A percentile compares a stretch with the other conserved stretches of the same genome.
phyloP scores from a whole-genome alignment of 2,113 vertebrate species.

The Drymodes brunneopygia region DNA sequence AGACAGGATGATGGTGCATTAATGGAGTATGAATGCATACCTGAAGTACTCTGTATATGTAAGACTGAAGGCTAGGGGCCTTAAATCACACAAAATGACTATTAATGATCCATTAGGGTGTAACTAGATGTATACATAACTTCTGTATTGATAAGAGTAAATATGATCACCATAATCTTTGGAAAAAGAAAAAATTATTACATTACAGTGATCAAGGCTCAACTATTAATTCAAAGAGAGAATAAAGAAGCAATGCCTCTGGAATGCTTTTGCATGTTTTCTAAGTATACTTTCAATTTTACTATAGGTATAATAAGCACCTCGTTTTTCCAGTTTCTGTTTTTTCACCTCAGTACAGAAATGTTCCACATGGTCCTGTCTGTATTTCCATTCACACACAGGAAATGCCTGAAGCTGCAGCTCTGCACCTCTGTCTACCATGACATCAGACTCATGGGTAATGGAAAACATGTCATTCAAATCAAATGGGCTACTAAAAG shows the following conservation, averaged over 20 bases:
- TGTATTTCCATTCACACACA: neutral
- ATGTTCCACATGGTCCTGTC: neutral
- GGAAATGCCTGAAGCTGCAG: neutral
- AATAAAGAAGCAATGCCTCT: neutral
- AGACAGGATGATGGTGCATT: neutral
- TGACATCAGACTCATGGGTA: neutral
- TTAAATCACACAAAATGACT: neutral
- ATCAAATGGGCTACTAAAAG: neutral
- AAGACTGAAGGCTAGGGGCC: neutral
- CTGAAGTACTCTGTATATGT: neutral
- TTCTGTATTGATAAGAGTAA: neutral
- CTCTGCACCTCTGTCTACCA: neutral
- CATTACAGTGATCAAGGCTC: neutral
- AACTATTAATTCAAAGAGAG: neutral
- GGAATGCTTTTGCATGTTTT: neutral
- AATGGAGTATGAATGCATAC: neutral
- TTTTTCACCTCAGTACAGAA: neutral
- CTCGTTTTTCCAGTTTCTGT: neutral
- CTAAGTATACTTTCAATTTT: neutral
- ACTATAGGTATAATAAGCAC: neutral
- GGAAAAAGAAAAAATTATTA: neutral
- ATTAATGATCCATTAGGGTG: neutral
- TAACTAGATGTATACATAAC: neutral
- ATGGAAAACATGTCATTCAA: fast-evolving
- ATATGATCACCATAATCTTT: neutral